Conservation (phyloP, 2,888 invertebrate genomes). For the Dendrolimus pini region DNA sequence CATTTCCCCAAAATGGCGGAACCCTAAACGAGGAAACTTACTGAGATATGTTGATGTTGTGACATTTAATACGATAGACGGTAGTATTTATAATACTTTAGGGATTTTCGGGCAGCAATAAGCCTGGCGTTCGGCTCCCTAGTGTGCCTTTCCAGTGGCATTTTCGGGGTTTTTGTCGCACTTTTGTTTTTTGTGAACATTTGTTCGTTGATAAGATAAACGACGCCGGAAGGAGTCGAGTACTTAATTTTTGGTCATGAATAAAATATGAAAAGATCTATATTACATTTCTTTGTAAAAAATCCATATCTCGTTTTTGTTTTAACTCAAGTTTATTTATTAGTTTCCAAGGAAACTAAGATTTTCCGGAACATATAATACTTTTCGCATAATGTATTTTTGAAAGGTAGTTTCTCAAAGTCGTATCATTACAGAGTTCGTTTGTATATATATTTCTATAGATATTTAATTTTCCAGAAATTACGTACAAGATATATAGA, state of each 20-base stretch:
- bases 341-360: too few species aligned
- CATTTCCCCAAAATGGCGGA: too few species aligned
- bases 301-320: not conserved
- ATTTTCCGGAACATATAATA: too few species aligned
- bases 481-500: too few species aligned
- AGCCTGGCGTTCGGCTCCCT: slow-evolving; percentile 48
- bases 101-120: slow-evolving; percentile 46
- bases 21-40: slow-evolving; percentile 15
- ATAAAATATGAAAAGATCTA: not conserved
- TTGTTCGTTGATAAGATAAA: slow-evolving; percentile 13
- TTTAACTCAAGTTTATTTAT: too few species aligned
- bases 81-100: slow-evolving; percentile 51
- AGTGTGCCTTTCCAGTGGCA: slow-evolving; percentile 38
- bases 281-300: not conserved
- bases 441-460: too few species aligned
- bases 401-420: too few species aligned
- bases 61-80: slow-evolving; percentile 39
- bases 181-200: slow-evolving; percentile 35
- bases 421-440: too few species aligned
- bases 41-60: slow-evolving; percentile 26
- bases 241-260: not conserved
- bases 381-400: too few species aligned
- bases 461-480: too few species aligned
- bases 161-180: slow-evolving; percentile 21
- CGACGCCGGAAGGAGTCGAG: not conserved